Evolutionary conservation across 2,113 vertebrate genomes (phyloP).

Genomic region (Mystacornis crossleyi): DNA sequence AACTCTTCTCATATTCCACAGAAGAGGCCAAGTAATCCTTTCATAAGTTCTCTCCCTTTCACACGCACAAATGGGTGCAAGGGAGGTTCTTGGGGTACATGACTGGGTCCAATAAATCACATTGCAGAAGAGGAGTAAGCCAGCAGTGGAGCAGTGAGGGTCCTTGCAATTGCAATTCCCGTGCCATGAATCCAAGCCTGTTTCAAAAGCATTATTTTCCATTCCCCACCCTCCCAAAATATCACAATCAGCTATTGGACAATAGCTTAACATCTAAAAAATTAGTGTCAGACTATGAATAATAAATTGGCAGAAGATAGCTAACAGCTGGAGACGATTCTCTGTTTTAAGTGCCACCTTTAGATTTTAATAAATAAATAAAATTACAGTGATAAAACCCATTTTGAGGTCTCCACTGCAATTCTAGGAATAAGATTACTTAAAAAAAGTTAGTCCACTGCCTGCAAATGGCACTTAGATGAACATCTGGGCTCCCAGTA

Average conservation of each 20-base stretch:
- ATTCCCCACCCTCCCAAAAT: background rate
- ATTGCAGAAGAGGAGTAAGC: background rate
- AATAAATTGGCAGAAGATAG: background rate
- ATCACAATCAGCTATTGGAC: background rate
- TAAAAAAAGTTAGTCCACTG: background rate
- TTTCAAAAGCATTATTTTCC: background rate
- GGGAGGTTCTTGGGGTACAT: background rate
- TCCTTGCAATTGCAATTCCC: background rate
- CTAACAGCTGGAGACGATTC: background rate
- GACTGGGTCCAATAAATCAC: background rate
- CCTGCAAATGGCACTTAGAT: background rate
- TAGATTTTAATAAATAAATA: background rate
- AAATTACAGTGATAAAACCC: background rate
- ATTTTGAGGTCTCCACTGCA: background rate
- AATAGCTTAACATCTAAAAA: background rate
- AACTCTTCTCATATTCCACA: background rate
- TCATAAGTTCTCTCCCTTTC: background rate
- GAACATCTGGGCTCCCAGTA: background rate
- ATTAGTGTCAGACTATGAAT: background rate
- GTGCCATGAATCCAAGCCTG: background rate
- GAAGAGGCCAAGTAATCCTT: background rate
- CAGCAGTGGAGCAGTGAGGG: background rate
- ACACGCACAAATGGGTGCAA: rapidly evolving
- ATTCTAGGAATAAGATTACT: background rate
- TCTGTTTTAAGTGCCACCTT: background rate